Conservation (phyloP, 2,888 invertebrate species). For the Tupiocoris notatus region DNA sequence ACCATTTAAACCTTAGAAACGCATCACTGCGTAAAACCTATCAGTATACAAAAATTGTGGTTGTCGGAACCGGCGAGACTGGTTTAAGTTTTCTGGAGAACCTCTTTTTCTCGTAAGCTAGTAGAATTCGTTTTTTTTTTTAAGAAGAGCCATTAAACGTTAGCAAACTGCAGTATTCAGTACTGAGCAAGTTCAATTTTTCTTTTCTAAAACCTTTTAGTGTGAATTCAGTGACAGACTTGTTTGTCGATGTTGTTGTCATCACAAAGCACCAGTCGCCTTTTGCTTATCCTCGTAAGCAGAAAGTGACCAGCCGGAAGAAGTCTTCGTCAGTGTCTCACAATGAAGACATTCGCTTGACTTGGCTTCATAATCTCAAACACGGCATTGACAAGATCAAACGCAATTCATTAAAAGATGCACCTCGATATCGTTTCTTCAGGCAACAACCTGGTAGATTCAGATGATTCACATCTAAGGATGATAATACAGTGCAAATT, state of each 20-base stretch:
- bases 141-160: too few relatives aligned
- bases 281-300: conserved; percentile 15
- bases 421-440: background rate
- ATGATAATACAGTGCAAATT: too few relatives aligned
- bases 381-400: conserved; percentile 14
- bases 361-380: conserved; percentile 15
- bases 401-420: background rate
- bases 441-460: background rate
- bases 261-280: conserved; percentile 19
- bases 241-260: conserved; percentile 14
- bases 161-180: too few relatives aligned
- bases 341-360: background rate
- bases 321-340: background rate
- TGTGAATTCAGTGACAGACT: background rate
- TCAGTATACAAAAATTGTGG: conserved; percentile 63
- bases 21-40: conserved; percentile 58
- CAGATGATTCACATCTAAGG: too few relatives aligned
- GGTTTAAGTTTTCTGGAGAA: conserved; percentile 64
- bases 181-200: too few relatives aligned
- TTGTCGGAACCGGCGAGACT: conserved; percentile 66
- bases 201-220: too few relatives aligned
- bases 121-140: too few relatives aligned
- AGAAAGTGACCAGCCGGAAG: background rate
- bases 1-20: conserved; percentile 59
- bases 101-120: conserved; percentile 58